Percentiles rank a stretch among this genome's conserved stretches.
These are phyloP conservation scores for Himalopsyche tibetana DNA, from an alignment of 2,888 invertebrate species.

Conservation along the genomic window DNA sequence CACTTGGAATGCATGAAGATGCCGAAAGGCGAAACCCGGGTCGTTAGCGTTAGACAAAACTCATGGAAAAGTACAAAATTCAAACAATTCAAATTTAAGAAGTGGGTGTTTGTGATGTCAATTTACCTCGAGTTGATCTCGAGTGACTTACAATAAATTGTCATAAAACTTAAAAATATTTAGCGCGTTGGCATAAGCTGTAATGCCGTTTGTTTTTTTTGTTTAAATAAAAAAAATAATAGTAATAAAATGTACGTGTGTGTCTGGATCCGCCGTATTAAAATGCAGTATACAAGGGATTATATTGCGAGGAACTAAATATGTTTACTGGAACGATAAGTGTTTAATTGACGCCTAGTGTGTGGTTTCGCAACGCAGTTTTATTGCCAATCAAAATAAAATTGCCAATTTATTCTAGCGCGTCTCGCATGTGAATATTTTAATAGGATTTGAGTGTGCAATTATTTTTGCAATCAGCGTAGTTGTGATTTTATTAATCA, in stretches of 20 bases:
- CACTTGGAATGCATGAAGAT: no score
- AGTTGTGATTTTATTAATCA: slow-evolving; percentile 37
- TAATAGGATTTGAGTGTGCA: slow-evolving; percentile 16
- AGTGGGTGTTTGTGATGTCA: no score
- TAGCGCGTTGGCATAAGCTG: no score
- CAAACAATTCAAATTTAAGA: no score
- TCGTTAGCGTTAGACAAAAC: no score
- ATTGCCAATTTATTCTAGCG: slow-evolving; percentile 19
- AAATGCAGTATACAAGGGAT: slow-evolving; percentile 49
- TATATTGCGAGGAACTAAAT: slow-evolving; percentile 50
- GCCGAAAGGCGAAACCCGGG: no score
- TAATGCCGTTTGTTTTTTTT: no score
- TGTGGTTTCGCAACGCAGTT: slow-evolving; percentile 7
- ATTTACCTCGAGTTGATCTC: no score
- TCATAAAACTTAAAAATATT: no score
- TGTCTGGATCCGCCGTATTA: slow-evolving; percentile 39
- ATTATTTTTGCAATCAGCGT: slow-evolving; percentile 27
- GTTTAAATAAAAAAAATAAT: no score
- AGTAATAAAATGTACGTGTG: neutral
- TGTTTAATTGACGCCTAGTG: slow-evolving; percentile 49
- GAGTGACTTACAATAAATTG: no score
- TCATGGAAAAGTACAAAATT: no score
- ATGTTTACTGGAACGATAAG: slow-evolving; percentile 54
- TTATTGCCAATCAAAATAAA: slow-evolving; percentile 42
- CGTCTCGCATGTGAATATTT: slow-evolving; percentile 33